Evolutionary conservation across 2,113 vertebrate genomes (phyloP).

Genomic region (Lichenostomus cassidix): DNA sequence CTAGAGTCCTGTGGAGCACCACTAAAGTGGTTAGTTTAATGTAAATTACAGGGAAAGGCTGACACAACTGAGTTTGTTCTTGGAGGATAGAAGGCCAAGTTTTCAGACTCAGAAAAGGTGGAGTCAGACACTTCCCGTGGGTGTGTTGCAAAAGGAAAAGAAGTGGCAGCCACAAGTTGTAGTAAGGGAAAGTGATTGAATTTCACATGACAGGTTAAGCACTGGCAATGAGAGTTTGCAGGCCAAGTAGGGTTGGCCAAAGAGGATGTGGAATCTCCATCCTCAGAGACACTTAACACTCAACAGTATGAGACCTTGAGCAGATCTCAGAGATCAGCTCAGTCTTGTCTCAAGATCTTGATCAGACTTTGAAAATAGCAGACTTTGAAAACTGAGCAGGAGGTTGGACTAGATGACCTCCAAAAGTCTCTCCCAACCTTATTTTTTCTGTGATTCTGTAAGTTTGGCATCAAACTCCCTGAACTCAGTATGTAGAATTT

Average conservation of each 20-base stretch:
- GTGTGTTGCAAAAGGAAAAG: neutral
- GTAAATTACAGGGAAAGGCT: neutral
- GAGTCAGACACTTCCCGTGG: neutral
- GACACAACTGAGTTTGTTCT: neutral
- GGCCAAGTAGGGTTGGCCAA: neutral
- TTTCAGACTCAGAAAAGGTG: neutral
- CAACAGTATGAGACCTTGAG: neutral
- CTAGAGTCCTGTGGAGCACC: neutral
- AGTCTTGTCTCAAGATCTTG: neutral
- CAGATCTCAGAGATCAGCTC: too few species aligned
- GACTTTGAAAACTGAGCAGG: neutral
- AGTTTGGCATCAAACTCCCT: neutral
- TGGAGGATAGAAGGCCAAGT: neutral
- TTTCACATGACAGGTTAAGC: neutral
- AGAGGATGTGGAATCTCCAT: neutral
- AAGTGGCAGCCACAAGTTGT: neutral
- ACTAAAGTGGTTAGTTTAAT: neutral
- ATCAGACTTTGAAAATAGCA: neutral
- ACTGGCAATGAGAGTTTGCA: neutral
- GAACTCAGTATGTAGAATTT: neutral
- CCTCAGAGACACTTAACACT: neutral
- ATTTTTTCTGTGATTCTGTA: neutral
- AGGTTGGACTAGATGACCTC: neutral
- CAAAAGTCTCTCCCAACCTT: neutral
- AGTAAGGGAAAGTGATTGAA: neutral